Base-by-base conservation (phyloP, 2,113 vertebrate species). In the Oncorhynchus masou region DNA sequence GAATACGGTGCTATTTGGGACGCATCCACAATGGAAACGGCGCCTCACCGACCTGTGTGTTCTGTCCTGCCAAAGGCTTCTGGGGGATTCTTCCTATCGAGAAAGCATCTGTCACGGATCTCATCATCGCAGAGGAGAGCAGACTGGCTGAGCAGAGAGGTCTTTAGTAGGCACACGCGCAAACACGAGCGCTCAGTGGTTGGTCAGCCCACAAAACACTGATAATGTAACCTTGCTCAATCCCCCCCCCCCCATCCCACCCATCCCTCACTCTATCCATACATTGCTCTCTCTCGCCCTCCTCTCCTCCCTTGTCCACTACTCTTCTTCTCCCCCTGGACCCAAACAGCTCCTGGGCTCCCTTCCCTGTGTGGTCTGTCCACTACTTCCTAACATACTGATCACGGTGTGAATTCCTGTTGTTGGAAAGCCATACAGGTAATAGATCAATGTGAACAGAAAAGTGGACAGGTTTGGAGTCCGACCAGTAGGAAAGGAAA, bases 41-140 rank as follows among this genome's bases (percentile, higher is more conserved):
- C 9, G 9, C 39, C 81, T 79, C 76, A 7, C 70, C 76, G 5
- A 82, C 69, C 80, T 78, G 83, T 84, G 88, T 84, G 81, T 84
- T 85, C 79, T 71, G 81, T 84, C 84, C 80, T 73, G 70, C 34
- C 65, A n/a, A 34, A 84, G 77, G 74, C 80, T 80, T 75, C 79
- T 57, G 66, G 77, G 79, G 74, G n/a, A 76, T 74, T 86, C 82
- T 90, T 45, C 39, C 39, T 91, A 91, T 92, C 70, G 83, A 90
- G 85, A 89, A 90, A 92, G 87, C 89, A 90, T 92, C 90, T 86
- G 91, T 90, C 88, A 86, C 76, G 76, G 74, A 67, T 82, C 81
- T 89, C 86, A 90, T 90, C 86, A 84, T 79, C 84, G 79, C 76
- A 74, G 79, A 68, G 80, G 80, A 83, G 83, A 74, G 84, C 84